These are phyloP conservation scores for Gryllus longicercus DNA, from an alignment of 2,888 invertebrate species.

Conservation along the genomic window DNA sequence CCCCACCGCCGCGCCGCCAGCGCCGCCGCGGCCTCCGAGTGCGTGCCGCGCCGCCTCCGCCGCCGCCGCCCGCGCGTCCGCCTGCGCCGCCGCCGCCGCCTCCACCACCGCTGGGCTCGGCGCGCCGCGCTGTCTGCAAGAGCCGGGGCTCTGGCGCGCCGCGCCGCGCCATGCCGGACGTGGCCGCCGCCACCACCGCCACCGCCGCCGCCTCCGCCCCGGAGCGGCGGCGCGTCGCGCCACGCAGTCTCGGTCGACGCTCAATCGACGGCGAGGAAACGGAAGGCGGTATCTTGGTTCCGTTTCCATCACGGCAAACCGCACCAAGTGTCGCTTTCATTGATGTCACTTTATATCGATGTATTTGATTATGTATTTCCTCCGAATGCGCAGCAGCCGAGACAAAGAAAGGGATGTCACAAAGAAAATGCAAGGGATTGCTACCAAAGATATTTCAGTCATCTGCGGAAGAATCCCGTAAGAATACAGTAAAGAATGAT, in stretches of 20 bases:
- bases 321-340: too few species aligned
- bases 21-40: background rate
- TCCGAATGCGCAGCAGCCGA: too few species aligned
- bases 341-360: too few species aligned
- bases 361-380: too few species aligned
- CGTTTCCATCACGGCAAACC: background rate
- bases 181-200: background rate
- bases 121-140: conserved; percentile 1
- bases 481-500: too few species aligned
- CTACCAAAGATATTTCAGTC: too few species aligned
- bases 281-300: background rate
- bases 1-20: background rate
- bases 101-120: background rate
- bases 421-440: too few species aligned
- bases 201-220: background rate
- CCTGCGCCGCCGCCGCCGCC: background rate
- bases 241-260: background rate
- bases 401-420: too few species aligned
- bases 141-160: background rate
- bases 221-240: conserved; percentile 7
- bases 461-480: too few species aligned
- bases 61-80: conserved; percentile 6
- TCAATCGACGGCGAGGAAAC: background rate
- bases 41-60: background rate
- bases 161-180: background rate